These are phyloP conservation scores for Sorex araneus DNA, from an alignment of 2,113 vertebrate genomes.

Conservation along the genomic window DNA sequence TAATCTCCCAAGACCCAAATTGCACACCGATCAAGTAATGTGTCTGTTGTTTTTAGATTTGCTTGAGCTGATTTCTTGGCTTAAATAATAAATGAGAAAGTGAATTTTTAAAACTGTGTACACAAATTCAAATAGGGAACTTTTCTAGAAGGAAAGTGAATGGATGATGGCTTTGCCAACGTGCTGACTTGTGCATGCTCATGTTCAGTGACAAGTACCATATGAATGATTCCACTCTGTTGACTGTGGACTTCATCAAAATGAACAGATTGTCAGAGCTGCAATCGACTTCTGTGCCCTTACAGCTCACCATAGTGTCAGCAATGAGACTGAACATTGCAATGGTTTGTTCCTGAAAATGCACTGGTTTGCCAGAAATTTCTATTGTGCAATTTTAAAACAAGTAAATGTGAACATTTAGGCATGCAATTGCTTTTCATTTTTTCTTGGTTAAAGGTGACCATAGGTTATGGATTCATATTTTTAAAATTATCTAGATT, in stretches of 20 bases:
- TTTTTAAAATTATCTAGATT: conserved; percentile 36
- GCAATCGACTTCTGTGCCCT: neutral
- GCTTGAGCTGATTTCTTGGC: neutral
- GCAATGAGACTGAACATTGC: neutral
- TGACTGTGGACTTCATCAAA: conserved; percentile 62
- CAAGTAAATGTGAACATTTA: conserved; percentile 29
- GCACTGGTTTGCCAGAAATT: conserved; percentile 61
- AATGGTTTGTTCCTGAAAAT: conserved; percentile 68
- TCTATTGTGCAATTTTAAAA: conserved; percentile 57
- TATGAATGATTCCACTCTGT: conserved; percentile 72
- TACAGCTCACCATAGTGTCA: neutral
- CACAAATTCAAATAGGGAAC: neutral
- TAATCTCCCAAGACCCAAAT: conserved; percentile 35
- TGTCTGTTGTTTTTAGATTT: neutral
- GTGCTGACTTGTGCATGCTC: conserved; percentile 77
- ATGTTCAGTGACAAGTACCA: conserved; percentile 78
- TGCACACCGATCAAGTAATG: neutral
- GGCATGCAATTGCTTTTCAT: conserved; percentile 35
- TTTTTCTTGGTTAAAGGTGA: conserved; percentile 22
- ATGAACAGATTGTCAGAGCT: conserved; percentile 79
- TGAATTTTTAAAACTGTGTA: neutral
- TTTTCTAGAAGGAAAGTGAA: conserved; percentile 61
- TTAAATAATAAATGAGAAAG: conserved; percentile 55
- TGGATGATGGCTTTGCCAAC: conserved; percentile 56
- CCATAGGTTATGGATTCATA: neutral